Evolutionary conservation across 35 echinoderm and acorn worm species (phyloP).

Genomic region (Anneissia japonica): DNA sequence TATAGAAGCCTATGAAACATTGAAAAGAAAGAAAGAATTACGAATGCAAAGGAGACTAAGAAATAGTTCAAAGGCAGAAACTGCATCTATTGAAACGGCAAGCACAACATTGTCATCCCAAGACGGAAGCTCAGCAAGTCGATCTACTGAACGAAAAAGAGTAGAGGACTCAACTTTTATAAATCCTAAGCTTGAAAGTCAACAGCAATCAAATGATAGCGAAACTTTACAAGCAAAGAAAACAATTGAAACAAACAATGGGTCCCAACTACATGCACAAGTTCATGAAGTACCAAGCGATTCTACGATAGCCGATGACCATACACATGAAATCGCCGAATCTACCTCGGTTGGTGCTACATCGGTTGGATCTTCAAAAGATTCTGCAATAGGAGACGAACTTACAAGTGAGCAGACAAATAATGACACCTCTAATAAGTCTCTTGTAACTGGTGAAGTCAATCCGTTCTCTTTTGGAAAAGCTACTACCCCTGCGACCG

Average conservation of each 20-base stretch:
- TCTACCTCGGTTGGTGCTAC: neutral
- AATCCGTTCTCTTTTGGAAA: neutral
- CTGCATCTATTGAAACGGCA: neutral
- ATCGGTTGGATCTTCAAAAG: neutral
- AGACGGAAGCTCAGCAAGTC: neutral
- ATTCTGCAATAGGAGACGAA: neutral
- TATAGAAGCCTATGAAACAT: conserved; percentile 94
- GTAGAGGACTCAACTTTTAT: neutral
- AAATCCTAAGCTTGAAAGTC: neutral
- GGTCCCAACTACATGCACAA: neutral
- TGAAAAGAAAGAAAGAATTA: conserved; percentile 60
- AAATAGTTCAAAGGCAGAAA: conserved; percentile 47
- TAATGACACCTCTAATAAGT: neutral
- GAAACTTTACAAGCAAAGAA: neutral
- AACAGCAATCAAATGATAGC: neutral
- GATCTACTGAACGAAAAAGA: neutral
- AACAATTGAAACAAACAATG: neutral
- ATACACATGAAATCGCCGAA: neutral
- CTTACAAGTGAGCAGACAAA: neutral
- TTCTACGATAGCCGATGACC: neutral
- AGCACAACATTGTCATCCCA: neutral
- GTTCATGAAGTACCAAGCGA: neutral
- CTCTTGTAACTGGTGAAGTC: neutral
- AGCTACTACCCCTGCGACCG: neutral
- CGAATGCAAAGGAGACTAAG: conserved; percentile 27